Evolutionary conservation across 2,113 vertebrate species (phyloP).

Genomic region (Apaloderma vittatum): DNA sequence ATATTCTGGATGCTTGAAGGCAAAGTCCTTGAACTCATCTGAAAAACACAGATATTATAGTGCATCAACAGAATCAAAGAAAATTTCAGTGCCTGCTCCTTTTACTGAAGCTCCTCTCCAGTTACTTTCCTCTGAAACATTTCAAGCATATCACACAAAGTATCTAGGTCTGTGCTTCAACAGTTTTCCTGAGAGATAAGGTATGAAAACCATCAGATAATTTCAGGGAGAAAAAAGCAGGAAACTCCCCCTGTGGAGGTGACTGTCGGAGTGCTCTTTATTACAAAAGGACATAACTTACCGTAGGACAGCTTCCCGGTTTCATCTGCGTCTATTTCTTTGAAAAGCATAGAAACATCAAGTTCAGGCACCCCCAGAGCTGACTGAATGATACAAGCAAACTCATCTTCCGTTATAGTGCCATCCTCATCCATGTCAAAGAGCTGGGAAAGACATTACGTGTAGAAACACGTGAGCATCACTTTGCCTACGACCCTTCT

Average conservation of each 20-base stretch:
- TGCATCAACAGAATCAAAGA: neutral
- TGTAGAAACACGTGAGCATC: neutral
- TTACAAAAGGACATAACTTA: slow-evolving; percentile 62
- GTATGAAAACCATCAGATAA: neutral
- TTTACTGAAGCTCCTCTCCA: neutral
- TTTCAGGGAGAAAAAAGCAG: neutral
- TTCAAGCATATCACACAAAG: neutral
- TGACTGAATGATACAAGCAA: slow-evolving; percentile 88
- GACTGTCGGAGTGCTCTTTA: neutral
- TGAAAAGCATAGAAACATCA: slow-evolving; percentile 89
- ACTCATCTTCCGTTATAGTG: slow-evolving; percentile 89
- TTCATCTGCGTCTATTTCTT: slow-evolving; percentile 88
- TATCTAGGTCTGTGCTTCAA: neutral
- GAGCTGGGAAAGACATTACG: slow-evolving; percentile 76
- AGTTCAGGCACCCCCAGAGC: slow-evolving; percentile 90
- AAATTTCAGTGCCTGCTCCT: neutral
- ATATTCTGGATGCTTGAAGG: slow-evolving; percentile 90
- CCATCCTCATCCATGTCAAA: slow-evolving; percentile 93
- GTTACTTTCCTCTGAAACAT: neutral
- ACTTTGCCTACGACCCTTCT: neutral
- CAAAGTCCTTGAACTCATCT: slow-evolving; percentile 93
- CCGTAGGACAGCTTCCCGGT: slow-evolving; percentile 90
- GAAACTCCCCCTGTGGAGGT: neutral
- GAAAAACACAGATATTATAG: neutral
- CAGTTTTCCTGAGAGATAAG: neutral